These are phyloP conservation scores for Enteromius treurensis DNA, from an alignment of 2,797 vertebrate species.

Conservation along the genomic window DNA sequence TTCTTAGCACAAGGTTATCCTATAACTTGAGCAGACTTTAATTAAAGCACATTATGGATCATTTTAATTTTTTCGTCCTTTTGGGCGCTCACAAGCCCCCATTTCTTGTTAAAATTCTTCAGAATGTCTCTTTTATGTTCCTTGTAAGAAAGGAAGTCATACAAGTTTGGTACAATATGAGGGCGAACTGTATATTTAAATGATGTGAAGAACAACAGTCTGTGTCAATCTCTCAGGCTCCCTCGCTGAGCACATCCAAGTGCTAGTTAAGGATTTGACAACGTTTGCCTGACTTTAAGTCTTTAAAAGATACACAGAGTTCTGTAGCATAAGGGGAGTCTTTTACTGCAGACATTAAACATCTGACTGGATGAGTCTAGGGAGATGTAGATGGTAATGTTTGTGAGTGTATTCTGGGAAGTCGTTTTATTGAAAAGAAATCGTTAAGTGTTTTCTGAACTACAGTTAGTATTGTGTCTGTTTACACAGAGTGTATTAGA, in stretches of 20 bases:
- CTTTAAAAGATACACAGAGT: neutral
- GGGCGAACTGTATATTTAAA: neutral
- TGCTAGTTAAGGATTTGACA: neutral
- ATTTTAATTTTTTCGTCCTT: neutral
- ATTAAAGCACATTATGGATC: neutral
- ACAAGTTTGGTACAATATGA: neutral
- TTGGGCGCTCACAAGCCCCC: neutral
- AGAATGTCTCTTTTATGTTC: neutral
- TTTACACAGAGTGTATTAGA: slow-evolving; percentile 22
- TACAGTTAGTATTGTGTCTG: slow-evolving; percentile 15
- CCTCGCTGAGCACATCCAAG: neutral
- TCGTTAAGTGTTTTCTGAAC: slow-evolving; percentile 44
- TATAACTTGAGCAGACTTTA: neutral
- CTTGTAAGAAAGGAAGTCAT: neutral
- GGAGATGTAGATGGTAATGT: slow-evolving; percentile 14
- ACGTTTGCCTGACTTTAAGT: neutral
- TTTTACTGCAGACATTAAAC: slow-evolving; percentile 5
- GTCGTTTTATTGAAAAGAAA: slow-evolving; percentile 44
- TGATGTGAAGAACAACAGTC: neutral
- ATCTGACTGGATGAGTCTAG: neutral
- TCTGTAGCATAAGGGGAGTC: neutral
- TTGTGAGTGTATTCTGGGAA: slow-evolving; percentile 34
- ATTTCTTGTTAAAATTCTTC: neutral
- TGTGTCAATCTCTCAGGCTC: neutral
- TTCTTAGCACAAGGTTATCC: neutral